Conservation (phyloP, 2,797 vertebrate species). For the Toxotes lorentzi region DNA sequence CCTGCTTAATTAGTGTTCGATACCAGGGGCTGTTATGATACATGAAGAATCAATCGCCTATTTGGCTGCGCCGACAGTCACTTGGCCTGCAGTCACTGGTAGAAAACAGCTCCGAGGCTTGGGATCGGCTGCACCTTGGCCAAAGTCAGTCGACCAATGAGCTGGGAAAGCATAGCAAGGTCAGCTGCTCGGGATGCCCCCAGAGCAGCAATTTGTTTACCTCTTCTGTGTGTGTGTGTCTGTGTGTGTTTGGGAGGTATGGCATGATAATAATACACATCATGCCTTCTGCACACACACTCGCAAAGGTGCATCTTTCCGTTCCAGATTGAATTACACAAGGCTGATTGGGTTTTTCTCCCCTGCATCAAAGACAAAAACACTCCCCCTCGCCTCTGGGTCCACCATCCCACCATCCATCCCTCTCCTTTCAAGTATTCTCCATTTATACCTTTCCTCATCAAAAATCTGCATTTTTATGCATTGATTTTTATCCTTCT, state of each 20-base stretch:
- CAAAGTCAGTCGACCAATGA: constrained; percentile 54
- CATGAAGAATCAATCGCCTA: constrained; percentile 46
- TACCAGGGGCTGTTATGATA: constrained; percentile 49
- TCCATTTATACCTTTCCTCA: constrained; percentile 26
- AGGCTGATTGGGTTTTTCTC: constrained; percentile 82
- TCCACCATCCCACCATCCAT: constrained; percentile 49
- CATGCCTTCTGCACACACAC: constrained; percentile 48
- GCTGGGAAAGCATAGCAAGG: constrained; percentile 63
- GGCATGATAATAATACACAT: constrained; percentile 67
- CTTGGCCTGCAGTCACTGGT: constrained; percentile 25
- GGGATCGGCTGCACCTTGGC: constrained; percentile 27
- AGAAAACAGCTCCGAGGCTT: constrained; percentile 11
- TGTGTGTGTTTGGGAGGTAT: constrained; percentile 27
- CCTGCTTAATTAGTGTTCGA: constrained; percentile 52
- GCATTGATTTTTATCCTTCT: constrained; percentile 42
- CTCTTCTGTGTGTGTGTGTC: constrained; percentile 30
- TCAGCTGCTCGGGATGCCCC: constrained; percentile 60
- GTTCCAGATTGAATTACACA: constrained; percentile 80
- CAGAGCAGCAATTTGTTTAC: constrained; percentile 64
- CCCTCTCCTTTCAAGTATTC: constrained; percentile 21
- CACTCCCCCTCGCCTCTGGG: constrained; percentile 40
- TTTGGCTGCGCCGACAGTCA: constrained; percentile 13
- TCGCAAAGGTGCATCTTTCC: constrained; percentile 66
- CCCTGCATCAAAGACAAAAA: constrained; percentile 75
- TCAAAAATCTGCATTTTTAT: constrained; percentile 36